Conservation (phyloP, 1,140 invertebrate genomes). For the Hycleus cichorii region DNA sequence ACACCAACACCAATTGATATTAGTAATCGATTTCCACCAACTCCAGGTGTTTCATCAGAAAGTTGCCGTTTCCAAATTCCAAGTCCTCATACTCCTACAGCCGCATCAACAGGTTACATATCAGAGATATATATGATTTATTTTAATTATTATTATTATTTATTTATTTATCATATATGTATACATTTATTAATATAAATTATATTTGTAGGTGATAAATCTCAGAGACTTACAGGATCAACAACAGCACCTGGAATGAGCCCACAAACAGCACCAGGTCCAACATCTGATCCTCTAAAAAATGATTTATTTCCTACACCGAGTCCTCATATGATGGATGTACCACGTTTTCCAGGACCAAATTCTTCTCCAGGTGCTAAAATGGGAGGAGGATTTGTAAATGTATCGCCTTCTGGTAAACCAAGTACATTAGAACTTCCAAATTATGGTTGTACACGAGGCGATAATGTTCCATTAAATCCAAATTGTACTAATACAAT, state of each 20-base stretch:
- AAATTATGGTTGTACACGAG: constrained; percentile 46
- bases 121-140: neutral
- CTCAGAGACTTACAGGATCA: constrained; percentile 18
- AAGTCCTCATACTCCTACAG: constrained; percentile 44
- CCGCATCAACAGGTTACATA: constrained; percentile 26
- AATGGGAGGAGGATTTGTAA: constrained; percentile 37
- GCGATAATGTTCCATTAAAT: constrained; percentile 77
- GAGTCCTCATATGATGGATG: constrained; percentile 41
- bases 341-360: constrained; percentile 35
- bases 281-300: constrained; percentile 35
- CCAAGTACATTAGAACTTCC: constrained; percentile 36
- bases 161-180: neutral
- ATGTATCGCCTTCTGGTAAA: constrained; percentile 38
- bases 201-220: constrained; percentile 26
- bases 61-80: constrained; percentile 43
- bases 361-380: constrained; percentile 38
- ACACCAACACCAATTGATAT: constrained; percentile 43
- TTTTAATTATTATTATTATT: neutral
- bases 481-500: constrained; percentile 63
- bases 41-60: constrained; percentile 34
- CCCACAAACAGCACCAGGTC: constrained; percentile 36
- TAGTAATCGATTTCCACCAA: constrained; percentile 39
- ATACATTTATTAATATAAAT: neutral
- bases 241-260: constrained; percentile 29
- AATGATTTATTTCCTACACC: constrained; percentile 38